Evolutionary conservation across 2,797 vertebrate genomes (phyloP).

Genomic region (Dallia pectoralis): DNA sequence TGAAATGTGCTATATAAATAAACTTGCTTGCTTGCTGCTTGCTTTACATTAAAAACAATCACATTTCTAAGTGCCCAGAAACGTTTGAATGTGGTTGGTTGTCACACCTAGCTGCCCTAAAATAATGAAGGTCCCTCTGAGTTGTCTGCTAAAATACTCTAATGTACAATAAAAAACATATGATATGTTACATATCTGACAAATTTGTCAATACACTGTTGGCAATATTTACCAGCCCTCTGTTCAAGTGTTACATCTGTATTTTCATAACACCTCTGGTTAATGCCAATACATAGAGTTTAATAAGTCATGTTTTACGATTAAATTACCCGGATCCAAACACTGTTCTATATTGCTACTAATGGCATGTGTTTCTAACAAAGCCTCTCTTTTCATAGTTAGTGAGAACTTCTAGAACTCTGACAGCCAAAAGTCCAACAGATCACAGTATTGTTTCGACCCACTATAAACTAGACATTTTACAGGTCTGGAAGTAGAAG

Average conservation of each 20-base stretch:
- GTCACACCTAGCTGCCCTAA: too few species aligned
- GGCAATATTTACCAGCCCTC: conserved; percentile 49
- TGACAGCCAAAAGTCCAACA: conserved; percentile 23
- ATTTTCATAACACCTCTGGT: conserved; percentile 52
- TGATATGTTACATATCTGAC: too few species aligned
- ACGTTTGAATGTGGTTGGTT: too few species aligned
- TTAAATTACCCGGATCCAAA: conserved; percentile 31
- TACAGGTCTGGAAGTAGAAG: conserved; percentile 36
- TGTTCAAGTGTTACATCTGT: conserved; percentile 31
- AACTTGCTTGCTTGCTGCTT: too few species aligned
- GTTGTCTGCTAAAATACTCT: too few species aligned
- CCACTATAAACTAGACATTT: conserved; percentile 37
- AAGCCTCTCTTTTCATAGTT: conserved; percentile 52
- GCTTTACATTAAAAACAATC: too few species aligned
- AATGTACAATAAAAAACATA: too few species aligned
- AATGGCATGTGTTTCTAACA: conserved; percentile 47
- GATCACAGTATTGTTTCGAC: conserved; percentile 29
- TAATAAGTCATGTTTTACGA: conserved; percentile 66
- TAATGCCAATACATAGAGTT: conserved; percentile 54
- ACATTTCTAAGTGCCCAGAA: too few species aligned
- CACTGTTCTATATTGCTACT: conserved; percentile 37
- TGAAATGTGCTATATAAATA: too few species aligned
- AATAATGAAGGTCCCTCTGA: too few species aligned
- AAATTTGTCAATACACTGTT: conserved; percentile 46
- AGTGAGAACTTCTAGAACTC: conserved; percentile 6